Base-by-base conservation (phyloP, 2,797 vertebrate genomes). In the Poeciliopsis paucimaculata region DNA sequence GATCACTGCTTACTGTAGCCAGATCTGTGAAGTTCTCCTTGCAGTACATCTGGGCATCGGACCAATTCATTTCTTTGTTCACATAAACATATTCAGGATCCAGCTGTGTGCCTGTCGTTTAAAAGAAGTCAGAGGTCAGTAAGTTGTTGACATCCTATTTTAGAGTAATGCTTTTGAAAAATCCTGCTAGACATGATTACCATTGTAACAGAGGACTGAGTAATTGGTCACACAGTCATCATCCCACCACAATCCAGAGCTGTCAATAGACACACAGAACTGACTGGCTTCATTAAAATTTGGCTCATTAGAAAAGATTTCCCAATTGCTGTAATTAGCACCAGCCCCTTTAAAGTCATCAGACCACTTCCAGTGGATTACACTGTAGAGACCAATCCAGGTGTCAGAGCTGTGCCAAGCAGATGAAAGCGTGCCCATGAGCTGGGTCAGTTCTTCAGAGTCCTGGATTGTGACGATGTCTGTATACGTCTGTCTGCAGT, bases 11-110 rank as follows among this genome's bases (percentile, higher is more conserved):
- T 5, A 73, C 47, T 11, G 72, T 51, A 8, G 39, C 73, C 53
- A 75, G 26, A 41, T 75, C 73, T 12, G 31, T 11, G 9, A 43
- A 60, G 39, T 73, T 73, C 57, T 77, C 45, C 15, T 66, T 78
- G 84, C 87, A 89, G 75, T 73, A 47, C 4, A 0, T 75, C 78
- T 72, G 79, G 72, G 87, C 87, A 47, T 0, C 13, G 16, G 2
- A 18, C 78, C 81, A 88, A 4, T 2, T 16, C 80, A 66, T 66
- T 0, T 0, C 0, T 28, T 36, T 0, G 9, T 2, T 34, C 26
- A 84, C 76, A 46, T 8, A 0, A 34, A 81, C 10, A 72, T 51
- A 86, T 15, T 60, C 4, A 73, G 76, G 79, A 47, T 76, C 2
- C 62, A 45, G 16, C 4, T 64, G 64, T 12, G 78, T 64, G 53